Percentiles rank a stretch among this genome's conserved stretches.
Evolutionary conservation across 2,888 invertebrate genomes (phyloP).

Genomic region (Hetaerina titia): DNA sequence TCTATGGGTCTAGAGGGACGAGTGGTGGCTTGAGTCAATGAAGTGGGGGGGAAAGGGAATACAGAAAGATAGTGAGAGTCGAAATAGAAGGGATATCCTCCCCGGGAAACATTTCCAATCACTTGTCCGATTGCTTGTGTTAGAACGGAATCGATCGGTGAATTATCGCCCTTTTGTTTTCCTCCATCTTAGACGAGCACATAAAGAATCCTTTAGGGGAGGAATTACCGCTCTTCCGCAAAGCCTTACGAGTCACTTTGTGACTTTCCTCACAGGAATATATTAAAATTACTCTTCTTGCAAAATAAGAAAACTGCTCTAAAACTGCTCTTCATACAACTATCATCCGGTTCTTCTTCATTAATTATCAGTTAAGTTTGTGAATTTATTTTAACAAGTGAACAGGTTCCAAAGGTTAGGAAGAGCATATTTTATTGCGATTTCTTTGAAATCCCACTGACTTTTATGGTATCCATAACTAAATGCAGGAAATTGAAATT

Average conservation of each 20-base stretch:
- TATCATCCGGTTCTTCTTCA: too few relatives aligned
- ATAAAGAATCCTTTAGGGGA: not conserved
- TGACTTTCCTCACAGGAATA: not conserved
- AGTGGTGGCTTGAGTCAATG: conserved; percentile 7
- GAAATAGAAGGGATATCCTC: not conserved
- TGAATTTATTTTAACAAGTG: too few relatives aligned
- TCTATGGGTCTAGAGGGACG: not conserved
- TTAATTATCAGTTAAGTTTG: too few relatives aligned
- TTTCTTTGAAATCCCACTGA: too few relatives aligned
- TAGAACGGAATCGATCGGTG: not conserved
- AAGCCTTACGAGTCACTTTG: not conserved
- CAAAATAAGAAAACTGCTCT: too few relatives aligned
- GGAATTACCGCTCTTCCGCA: not conserved
- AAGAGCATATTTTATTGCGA: too few relatives aligned
- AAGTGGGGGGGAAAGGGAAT: not conserved
- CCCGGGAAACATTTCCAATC: not conserved
- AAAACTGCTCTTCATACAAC: too few relatives aligned
- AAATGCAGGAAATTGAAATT: too few relatives aligned
- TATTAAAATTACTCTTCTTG: too few relatives aligned
- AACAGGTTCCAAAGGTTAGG: too few relatives aligned
- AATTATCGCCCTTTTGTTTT: not conserved
- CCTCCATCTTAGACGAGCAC: not conserved
- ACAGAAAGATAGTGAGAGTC: not conserved
- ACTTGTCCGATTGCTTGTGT: not conserved
- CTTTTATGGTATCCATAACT: too few relatives aligned